phyloP scores from a whole-genome alignment of 2,888 invertebrate species.

The Dendrolimus houi region DNA sequence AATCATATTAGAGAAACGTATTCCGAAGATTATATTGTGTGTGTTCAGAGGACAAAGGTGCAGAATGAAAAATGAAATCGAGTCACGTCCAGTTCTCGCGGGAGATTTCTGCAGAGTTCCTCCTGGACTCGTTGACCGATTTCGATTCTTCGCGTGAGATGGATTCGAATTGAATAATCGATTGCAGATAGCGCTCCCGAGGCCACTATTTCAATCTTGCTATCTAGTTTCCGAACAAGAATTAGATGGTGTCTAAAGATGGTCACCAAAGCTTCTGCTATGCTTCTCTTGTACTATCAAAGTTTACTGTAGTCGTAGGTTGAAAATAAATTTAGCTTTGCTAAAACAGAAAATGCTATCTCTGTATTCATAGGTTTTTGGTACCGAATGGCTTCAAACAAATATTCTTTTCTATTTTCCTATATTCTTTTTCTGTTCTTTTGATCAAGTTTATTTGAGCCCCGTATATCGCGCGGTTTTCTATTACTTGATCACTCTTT shows the following conservation, averaged over 20 bases:
- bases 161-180: slow-evolving; percentile 59
- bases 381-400: too few relatives aligned
- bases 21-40: slow-evolving; percentile 6
- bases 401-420: too few relatives aligned
- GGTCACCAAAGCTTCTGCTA: neutral
- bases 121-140: slow-evolving; percentile 48
- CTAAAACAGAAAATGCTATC: too few relatives aligned
- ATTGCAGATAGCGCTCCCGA: slow-evolving; percentile 33
- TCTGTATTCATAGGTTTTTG: too few relatives aligned
- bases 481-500: too few relatives aligned
- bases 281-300: too few relatives aligned
- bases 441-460: too few relatives aligned
- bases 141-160: slow-evolving; percentile 50
- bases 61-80: slow-evolving; percentile 31
- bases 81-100: slow-evolving; percentile 46
- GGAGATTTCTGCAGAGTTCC: slow-evolving; percentile 26
- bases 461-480: too few relatives aligned
- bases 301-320: too few relatives aligned
- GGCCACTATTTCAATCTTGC: slow-evolving; percentile 17
- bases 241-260: neutral
- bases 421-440: too few relatives aligned
- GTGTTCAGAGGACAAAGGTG: slow-evolving; percentile 29
- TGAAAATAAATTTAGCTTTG: too few relatives aligned
- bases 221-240: neutral
- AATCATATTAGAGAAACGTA: too few relatives aligned